Percentiles rank a stretch among this genome's conserved stretches.
Conservation (phyloP, 2,888 invertebrate species). For the Oxystoma pomonae region DNA sequence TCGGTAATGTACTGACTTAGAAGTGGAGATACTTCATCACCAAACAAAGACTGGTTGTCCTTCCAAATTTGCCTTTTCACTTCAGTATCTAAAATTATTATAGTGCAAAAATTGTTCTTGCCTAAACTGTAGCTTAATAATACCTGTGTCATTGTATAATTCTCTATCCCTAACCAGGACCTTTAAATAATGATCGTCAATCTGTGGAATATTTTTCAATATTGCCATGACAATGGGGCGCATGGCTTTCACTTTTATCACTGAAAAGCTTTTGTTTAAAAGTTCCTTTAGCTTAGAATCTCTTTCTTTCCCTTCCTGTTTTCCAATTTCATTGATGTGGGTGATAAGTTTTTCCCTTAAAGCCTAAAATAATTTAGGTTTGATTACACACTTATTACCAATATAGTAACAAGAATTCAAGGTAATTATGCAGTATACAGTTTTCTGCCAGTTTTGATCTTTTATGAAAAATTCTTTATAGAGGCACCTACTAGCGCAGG, state of each 20-base stretch:
- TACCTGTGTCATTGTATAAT: constrained; percentile 78
- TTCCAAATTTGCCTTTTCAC: constrained; percentile 98
- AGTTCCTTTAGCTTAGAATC: constrained; percentile 87
- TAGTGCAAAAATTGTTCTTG: too few relatives aligned
- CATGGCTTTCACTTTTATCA: constrained; percentile 84
- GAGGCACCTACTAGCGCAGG: too few relatives aligned
- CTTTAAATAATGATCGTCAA: constrained; percentile 83
- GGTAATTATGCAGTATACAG: too few relatives aligned
- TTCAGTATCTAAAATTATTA: constrained; percentile 67
- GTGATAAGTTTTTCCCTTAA: constrained; percentile 67
- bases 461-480: too few relatives aligned
- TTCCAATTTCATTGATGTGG: constrained; percentile 80
- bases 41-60: constrained; percentile 93
- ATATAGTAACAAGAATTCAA: too few relatives aligned
- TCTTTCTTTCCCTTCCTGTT: constrained; percentile 65
- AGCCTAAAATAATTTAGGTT: constrained; percentile 46
- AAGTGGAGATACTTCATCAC: constrained; percentile 94
- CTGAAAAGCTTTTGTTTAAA: constrained; percentile 87
- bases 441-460: too few relatives aligned
- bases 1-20: constrained; percentile 90
- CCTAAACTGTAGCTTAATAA: not conserved
- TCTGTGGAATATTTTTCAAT: constrained; percentile 85
- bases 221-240: constrained; percentile 95
- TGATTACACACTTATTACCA: not conserved
- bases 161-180: constrained; percentile 80